Evolutionary conservation across 2,113 vertebrate species (phyloP), one percentile per base, ranked within the genome.

Genomic region (Lates calcarifer): DNA sequence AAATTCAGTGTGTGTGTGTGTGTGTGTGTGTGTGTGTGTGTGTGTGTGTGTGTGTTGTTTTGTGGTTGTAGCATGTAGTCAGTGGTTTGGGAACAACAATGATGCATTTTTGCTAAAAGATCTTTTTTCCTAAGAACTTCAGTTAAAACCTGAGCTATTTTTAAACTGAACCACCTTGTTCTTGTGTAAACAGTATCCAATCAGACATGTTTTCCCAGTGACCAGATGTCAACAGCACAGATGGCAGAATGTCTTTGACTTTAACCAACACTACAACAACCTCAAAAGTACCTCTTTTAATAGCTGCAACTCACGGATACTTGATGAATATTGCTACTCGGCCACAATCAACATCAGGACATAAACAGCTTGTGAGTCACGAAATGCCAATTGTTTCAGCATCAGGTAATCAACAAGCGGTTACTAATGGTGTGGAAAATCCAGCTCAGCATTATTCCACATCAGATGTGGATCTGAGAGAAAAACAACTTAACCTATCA

Each of bases 101-200:
- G 72, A 81, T 83, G 85, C 72, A 80, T 89, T 84, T 87, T 83
- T 71, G 12, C 66, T 18, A n/a, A 37, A 74, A 49, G 7, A 58
- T 47, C 37, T 24, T 61, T 43, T 33, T 60, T 33, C 35, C 2
- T 7, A 26, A 64, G 33, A 37, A 58, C 79, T 39, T 26, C 22
- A 39, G 24, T 56, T 5, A 15, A 56, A 41, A 33, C 29, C 18
- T 39, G 9, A 35, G 31, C 20, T 28, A 29, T 24, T 33, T 56
- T 9, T 22, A 41, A 41, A 31, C 26, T 18, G 22, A 12, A 49
- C 1, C 43, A 35, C 12, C 63, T 35, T 66, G 13, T 43, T 53
- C 2, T 51, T 26, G 28, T 77, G 26, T 45, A 43, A 51, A 35
- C 29, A 53, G 26, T 24, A 37, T 76, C 20, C 6, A 72, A 26